Conservation (phyloP, 2,888 invertebrate species). For the Habrosyne pyritoides region DNA sequence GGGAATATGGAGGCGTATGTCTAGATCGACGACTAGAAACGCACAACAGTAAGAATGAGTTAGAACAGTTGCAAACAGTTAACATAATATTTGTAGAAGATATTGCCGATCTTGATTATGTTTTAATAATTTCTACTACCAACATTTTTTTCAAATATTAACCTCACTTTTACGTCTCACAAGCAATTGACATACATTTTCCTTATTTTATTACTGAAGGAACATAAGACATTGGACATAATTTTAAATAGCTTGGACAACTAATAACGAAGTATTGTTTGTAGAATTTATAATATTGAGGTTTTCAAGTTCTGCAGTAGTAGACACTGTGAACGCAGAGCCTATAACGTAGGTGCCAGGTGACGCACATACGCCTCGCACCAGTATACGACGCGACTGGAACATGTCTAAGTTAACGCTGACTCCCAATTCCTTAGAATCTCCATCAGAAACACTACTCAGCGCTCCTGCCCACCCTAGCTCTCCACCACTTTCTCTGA, state of each 20-base stretch:
- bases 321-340: slow-evolving; percentile 78
- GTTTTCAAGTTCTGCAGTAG: slow-evolving; percentile 34
- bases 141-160: no score
- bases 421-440: slow-evolving; percentile 62
- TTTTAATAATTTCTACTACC: no score
- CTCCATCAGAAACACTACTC: slow-evolving; percentile 66
- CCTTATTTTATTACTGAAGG: no score
- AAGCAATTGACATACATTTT: no score
- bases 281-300: slow-evolving; percentile 49
- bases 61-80: no score
- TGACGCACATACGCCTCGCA: slow-evolving; percentile 84
- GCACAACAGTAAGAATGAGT: no score
- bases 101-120: no score
- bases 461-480: slow-evolving; percentile 77
- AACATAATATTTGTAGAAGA: no score
- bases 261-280: slow-evolving; percentile 65
- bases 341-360: slow-evolving; percentile 88
- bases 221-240: background rate
- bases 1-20: no score
- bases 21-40: no score
- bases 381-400: slow-evolving; percentile 78
- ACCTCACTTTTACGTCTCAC: no score
- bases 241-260: slow-evolving; percentile 52
- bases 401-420: slow-evolving; percentile 77
- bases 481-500: slow-evolving; percentile 60